Evolutionary conservation across 2,888 invertebrate species (phyloP).

Genomic region (Arenicola marina): DNA sequence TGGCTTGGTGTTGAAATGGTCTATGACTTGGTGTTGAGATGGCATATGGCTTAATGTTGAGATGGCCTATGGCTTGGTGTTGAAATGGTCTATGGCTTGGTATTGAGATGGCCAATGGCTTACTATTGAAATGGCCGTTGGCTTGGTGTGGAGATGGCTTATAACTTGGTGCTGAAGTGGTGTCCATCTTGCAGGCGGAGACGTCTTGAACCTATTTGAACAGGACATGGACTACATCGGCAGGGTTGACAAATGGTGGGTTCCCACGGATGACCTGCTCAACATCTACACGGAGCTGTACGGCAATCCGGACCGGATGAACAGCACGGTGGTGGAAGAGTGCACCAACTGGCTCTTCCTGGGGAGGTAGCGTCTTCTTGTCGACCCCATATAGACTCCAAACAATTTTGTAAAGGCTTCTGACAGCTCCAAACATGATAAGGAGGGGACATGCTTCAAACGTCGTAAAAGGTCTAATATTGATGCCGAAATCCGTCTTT

Average conservation of each 20-base stretch:
- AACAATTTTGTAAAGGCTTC: background rate
- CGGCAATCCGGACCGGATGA: conserved; percentile 42
- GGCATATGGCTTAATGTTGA: no score
- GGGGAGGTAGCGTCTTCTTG: conserved; percentile 11
- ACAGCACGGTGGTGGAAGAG: conserved; percentile 39
- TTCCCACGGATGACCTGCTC: conserved; percentile 47
- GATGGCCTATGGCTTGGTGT: no score
- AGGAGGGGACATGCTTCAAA: no score
- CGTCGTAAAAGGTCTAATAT: no score
- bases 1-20: no score
- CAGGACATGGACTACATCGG: conserved; percentile 38
- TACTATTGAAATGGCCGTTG: background rate
- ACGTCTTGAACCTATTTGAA: conserved; percentile 42
- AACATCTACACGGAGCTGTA: conserved; percentile 47
- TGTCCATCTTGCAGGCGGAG: conserved; percentile 39
- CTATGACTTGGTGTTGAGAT: no score
- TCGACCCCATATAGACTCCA: no score
- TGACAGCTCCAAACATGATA: no score
- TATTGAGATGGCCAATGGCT: background rate
- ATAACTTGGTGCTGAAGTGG: background rate
- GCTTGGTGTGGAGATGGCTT: background rate
- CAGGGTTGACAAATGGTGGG: conserved; percentile 44
- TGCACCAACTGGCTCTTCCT: conserved; percentile 34
- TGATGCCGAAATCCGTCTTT: no score
- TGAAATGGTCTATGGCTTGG: no score